Conservation (phyloP, 2,113 vertebrate genomes). For the Amphilophus citrinellus region DNA sequence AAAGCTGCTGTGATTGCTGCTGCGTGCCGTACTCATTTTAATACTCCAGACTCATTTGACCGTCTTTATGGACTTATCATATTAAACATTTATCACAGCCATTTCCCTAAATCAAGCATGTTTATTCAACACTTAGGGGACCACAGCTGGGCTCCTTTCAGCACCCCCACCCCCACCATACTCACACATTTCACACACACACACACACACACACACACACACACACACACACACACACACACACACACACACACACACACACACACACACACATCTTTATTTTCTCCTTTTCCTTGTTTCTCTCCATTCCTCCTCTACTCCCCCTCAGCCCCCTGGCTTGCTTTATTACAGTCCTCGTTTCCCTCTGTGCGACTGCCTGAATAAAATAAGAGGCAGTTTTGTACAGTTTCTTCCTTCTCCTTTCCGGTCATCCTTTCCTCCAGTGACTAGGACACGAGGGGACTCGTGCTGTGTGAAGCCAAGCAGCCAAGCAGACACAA, state of each 20-base stretch:
- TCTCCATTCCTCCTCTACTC: slow-evolving; percentile 36
- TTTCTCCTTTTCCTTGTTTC: slow-evolving; percentile 58
- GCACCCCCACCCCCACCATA: background rate
- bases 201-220: background rate
- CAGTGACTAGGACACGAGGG: slow-evolving; percentile 52
- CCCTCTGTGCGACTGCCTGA: slow-evolving; percentile 30
- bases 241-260: background rate
- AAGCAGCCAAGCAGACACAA: slow-evolving; percentile 82
- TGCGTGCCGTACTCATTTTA: slow-evolving; percentile 75
- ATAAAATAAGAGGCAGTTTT: slow-evolving; percentile 49
- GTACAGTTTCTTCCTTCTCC: slow-evolving; percentile 38
- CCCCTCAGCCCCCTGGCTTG: slow-evolving; percentile 37
- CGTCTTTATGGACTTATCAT: slow-evolving; percentile 82
- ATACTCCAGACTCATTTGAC: slow-evolving; percentile 80
- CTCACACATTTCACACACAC: background rate
- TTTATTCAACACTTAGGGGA: slow-evolving; percentile 83
- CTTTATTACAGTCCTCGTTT: slow-evolving; percentile 54
- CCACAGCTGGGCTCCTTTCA: slow-evolving; percentile 71
- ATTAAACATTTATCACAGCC: slow-evolving; percentile 83
- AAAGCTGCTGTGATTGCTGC: slow-evolving; percentile 57
- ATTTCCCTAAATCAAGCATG: slow-evolving; percentile 82
- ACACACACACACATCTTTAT: slow-evolving; percentile 34
- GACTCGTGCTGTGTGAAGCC: slow-evolving; percentile 62
- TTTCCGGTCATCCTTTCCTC: slow-evolving; percentile 52
- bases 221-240: slow-evolving; percentile 2